Conservation (phyloP, 2,113 vertebrate species). For the Actenoides lindsayi region DNA sequence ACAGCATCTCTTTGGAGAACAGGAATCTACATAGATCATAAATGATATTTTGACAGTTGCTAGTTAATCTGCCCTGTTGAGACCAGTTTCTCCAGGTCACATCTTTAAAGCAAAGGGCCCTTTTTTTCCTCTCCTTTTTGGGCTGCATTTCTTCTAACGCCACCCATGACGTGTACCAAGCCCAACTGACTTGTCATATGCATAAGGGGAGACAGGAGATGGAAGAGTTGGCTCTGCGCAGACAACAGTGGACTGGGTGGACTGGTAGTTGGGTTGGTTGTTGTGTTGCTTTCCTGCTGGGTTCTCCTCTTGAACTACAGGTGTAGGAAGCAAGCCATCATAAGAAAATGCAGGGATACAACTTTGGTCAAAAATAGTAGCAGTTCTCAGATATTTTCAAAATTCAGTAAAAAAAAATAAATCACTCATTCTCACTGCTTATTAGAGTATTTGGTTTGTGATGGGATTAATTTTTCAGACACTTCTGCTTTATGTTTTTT, state of each 20-base stretch:
- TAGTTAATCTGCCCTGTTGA: background rate
- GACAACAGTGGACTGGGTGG: background rate
- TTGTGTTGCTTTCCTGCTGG: background rate
- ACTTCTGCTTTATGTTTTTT: slow-evolving; percentile 22
- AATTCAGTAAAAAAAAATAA: background rate
- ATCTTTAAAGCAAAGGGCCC: background rate
- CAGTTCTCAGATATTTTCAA: background rate
- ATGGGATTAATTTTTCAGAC: slow-evolving; percentile 44
- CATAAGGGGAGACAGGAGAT: background rate
- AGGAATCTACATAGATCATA: background rate
- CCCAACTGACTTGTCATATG: background rate
- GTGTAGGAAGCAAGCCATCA: background rate
- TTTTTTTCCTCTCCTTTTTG: background rate
- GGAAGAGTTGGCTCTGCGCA: background rate
- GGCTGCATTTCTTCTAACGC: background rate
- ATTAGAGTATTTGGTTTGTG: slow-evolving; percentile 41
- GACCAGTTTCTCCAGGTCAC: background rate
- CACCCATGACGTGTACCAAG: background rate
- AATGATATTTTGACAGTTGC: slow-evolving; percentile 39
- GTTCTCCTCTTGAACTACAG: background rate
- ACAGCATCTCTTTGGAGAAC: slow-evolving; percentile 51
- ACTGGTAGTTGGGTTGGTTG: background rate
- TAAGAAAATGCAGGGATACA: background rate
- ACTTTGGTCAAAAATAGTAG: background rate
- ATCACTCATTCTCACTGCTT: background rate